Base-by-base conservation (phyloP, 2,888 invertebrate genomes). In the Tachina grossa region DNA sequence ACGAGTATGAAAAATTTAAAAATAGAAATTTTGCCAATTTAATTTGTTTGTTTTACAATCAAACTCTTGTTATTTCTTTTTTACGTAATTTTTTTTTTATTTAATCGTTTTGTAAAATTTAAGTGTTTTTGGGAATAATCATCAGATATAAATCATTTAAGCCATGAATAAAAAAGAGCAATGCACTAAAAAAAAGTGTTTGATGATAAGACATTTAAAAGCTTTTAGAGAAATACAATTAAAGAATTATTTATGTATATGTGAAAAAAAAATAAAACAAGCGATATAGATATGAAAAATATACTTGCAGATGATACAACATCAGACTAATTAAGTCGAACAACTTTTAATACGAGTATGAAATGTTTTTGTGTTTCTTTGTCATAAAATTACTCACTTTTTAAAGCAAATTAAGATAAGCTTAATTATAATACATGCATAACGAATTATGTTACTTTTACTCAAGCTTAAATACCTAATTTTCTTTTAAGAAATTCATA, bases 1-100 rank as follows among this genome's bases (percentile, higher is more conserved):
- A n/a, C n/a, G n/a, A n/a, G n/a, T n/a, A 51, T n/a, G 2, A 51
- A 51, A 22, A 39, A 9, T 16, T 5, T 49, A 0, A 11, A 22
- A 61, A 19, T 16, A 68, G 16, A 51, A 68, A 77, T 66, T 55
- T 77, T 68, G 19, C 53, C 39, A 74, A 68, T 11, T 65, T 45
- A 53, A 68, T 59, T 81, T 68, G 43, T 57, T 81, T 59, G n/a
- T 72, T 59, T 74, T 41, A 65, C 57, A 63, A 57, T n/a, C 10
- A 22, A 31, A 14, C 13, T 55, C 14, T 43, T 61, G 55, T 59
- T 49, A 53, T 57, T 14, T 22, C 6, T 31, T 31, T 31, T 31
- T 31, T 31, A 4, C 4, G 31, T 31, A 6, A 31, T 0, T 6
- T 31, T 31, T 31, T 31, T 31, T 31, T 31, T 31, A 31, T 74